Percentiles rank a stretch among this genome's conserved stretches.
Evolutionary conservation across 2,888 invertebrate species (phyloP).

Genomic region (Cephalotes varians): DNA sequence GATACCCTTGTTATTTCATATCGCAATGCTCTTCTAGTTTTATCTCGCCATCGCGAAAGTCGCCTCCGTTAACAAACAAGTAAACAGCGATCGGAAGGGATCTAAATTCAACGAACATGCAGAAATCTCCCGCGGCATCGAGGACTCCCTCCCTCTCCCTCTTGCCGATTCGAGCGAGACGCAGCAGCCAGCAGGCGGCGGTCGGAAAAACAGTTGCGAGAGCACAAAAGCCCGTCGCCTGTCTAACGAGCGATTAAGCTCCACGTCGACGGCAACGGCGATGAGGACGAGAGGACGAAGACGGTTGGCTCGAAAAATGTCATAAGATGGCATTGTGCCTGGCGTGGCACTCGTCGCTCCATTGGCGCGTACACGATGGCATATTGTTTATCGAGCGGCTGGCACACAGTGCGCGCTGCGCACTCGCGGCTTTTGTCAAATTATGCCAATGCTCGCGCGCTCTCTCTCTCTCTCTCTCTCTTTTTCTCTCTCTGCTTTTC

Average conservation of each 20-base stretch:
- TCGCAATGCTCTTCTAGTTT: not conserved
- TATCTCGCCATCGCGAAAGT: not conserved
- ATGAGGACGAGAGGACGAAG: conserved; percentile 26
- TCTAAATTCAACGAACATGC: conserved; percentile 24
- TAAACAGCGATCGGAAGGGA: not conserved
- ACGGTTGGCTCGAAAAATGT: conserved; percentile 78
- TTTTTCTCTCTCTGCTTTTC: not conserved
- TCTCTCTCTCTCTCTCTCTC: not conserved
- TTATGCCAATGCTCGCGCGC: conserved; percentile 53
- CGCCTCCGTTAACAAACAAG: not conserved
- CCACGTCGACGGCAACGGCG: conserved; percentile 42
- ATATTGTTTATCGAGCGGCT: conserved; percentile 82
- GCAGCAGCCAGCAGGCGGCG: conserved; percentile 14
- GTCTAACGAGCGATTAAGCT: conserved; percentile 81
- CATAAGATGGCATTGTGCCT: conserved; percentile 81
- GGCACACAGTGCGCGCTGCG: conserved; percentile 50
- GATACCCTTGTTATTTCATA: not conserved
- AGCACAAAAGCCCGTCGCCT: conserved; percentile 75
- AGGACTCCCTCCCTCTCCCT: conserved; percentile 16
- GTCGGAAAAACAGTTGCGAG: conserved; percentile 72
- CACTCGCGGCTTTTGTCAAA: conserved; percentile 59
- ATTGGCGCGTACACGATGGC: conserved; percentile 84
- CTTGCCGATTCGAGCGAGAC: conserved; percentile 12
- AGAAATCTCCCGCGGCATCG: conserved; percentile 17
- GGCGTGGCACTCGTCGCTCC: conserved; percentile 79